Base-by-base conservation (phyloP, 92 coral and sea anemone species). In the Umimayanthus chanpuru region DNA sequence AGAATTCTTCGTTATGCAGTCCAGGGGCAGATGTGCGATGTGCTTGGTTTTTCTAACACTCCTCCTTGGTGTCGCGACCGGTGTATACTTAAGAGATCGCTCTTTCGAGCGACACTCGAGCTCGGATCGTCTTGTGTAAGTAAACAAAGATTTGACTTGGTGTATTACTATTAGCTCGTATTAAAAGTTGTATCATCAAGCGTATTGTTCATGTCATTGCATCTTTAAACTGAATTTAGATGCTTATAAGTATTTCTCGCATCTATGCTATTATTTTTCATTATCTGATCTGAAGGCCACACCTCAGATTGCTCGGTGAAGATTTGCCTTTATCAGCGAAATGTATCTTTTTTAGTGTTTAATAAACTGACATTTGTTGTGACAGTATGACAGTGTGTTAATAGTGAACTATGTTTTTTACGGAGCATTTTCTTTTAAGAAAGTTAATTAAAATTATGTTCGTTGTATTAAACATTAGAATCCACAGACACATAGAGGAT, bases 401-500 rank as follows among this genome's bases (percentile, higher is more conserved):
- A 1, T 12, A 16, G 18, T 9, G 50, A 47, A 47, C 50, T 56
- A 56, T 15, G 65, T 56, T 15, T 56, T 43, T 43, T 6, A 1
- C 11, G 5, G 23, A 14, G 11, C 1, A 47, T 7, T 14, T 14
- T 56, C 4, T 56, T 2, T 56, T 56, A 2, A 32, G 36, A 32
- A 32, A 32, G 36, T 32, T 32, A 32, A 32, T 2, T 32, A 0
- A 14, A 56, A 14, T 56, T 9, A 14, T 0, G 11, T 56, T 56
- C 5, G 11, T 53, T 53, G 2, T 56, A n/a, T n/a, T n/a, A 56
- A 56, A 56, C 65, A 16, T 56, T 56, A 56, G 65, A 56, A 56
- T 56, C 65, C 65, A 56, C 30, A 82, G 86, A 15, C 38, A 82
- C 53, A 66, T 82, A 20, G 56, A 65, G 86, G 43, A 72, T 38